Percentiles rank a stretch among this genome's conserved stretches.
Evolutionary conservation across 2,888 invertebrate species (phyloP).

Genomic region (Netelia virgata): DNA sequence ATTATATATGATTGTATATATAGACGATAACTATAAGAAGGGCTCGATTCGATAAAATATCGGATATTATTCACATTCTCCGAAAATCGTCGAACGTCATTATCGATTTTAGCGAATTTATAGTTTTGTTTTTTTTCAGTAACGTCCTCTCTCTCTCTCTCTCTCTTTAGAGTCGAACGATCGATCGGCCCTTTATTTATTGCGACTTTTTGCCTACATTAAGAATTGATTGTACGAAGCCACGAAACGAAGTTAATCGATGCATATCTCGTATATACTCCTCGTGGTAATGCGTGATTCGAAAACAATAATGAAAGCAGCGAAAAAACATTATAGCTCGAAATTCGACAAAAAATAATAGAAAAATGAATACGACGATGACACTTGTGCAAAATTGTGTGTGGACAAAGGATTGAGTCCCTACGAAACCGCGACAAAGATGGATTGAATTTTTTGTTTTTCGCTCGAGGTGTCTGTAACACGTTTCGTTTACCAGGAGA

Average conservation of each 20-base stretch:
- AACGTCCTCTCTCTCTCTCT: not conserved
- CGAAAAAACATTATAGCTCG: not conserved
- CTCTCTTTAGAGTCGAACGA: slow-evolving; percentile 8
- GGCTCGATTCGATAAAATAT: not conserved
- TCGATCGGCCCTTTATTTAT: slow-evolving; percentile 53
- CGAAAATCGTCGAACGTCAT: slow-evolving; percentile 15
- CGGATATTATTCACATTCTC: slow-evolving; percentile 1
- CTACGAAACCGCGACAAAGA: too few relatives aligned
- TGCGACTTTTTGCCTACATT: slow-evolving; percentile 13
- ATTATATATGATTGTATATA: slow-evolving; percentile 25
- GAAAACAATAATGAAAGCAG: not conserved
- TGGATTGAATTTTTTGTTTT: too few relatives aligned
- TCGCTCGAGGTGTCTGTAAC: too few relatives aligned
- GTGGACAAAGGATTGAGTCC: too few relatives aligned
- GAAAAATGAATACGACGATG: too few relatives aligned
- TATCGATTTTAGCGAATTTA: slow-evolving; percentile 32
- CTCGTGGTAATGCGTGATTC: not conserved
- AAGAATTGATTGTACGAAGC: not conserved
- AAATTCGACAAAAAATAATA: too few relatives aligned
- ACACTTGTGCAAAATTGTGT: too few relatives aligned
- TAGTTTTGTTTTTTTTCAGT: slow-evolving; percentile 42
- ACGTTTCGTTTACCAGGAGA: too few relatives aligned
- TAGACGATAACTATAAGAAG: not conserved
- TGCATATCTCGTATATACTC: slow-evolving; percentile 12
- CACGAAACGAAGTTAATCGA: slow-evolving; percentile 31